A percentile compares a stretch with the other conserved stretches of the same genome.
Conservation (phyloP, 2,113 vertebrate genomes). For the Panthera uncia region DNA sequence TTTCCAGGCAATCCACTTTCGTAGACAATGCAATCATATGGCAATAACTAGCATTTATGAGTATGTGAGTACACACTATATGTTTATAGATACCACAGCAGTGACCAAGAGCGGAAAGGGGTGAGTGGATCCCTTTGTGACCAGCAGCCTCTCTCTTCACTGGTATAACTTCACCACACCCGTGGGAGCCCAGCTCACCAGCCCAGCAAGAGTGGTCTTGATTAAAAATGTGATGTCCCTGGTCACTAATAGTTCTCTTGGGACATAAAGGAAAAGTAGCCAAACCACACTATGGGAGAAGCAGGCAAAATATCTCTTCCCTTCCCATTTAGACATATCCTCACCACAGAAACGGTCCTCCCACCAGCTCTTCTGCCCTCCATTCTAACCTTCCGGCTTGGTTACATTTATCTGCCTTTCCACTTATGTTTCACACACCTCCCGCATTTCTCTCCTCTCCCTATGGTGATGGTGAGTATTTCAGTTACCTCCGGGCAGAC, state of each 20-base stretch:
- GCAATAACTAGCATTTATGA: conserved; percentile 51
- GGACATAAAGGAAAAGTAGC: conserved; percentile 24
- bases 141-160: neutral
- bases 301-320: neutral
- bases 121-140: conserved; percentile 12
- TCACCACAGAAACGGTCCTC: conserved; percentile 5
- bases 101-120: neutral
- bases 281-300: conserved; percentile 54
- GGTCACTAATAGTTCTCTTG: conserved; percentile 52
- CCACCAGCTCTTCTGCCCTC: neutral
- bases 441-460: neutral
- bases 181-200: neutral
- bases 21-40: conserved; percentile 43
- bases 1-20: conserved; percentile 61
- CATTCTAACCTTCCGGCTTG: neutral
- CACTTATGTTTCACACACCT: neutral
- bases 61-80: neutral
- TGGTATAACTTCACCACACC: neutral
- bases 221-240: conserved; percentile 64
- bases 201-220: conserved; percentile 1
- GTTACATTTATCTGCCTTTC: neutral
- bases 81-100: conserved; percentile 34
- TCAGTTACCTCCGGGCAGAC: neutral
- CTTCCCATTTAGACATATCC: neutral
- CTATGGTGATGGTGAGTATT: neutral